Evolutionary conservation across 2,888 invertebrate species (phyloP).

Genomic region (Hypsopygia costalis): DNA sequence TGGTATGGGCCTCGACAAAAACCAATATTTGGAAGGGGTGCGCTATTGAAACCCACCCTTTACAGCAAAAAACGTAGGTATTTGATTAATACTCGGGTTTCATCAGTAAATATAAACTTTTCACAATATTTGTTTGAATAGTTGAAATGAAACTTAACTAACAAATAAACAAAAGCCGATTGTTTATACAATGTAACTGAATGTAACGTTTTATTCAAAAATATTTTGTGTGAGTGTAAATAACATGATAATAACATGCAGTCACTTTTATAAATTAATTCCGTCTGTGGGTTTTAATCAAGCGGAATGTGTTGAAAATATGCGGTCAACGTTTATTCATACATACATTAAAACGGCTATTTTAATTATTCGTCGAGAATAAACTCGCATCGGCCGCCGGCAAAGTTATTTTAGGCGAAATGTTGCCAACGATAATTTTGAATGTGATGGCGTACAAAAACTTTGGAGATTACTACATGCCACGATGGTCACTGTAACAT

Average conservation of each 20-base stretch:
- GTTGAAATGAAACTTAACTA: no score
- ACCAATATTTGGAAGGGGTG: constrained; percentile 78
- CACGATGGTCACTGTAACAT: no score
- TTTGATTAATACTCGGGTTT: constrained; percentile 65
- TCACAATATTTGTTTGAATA: constrained; percentile 8
- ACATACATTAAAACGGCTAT: constrained; percentile 50
- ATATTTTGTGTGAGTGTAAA: background rate
- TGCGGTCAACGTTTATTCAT: constrained; percentile 48
- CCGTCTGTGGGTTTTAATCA: constrained; percentile 48
- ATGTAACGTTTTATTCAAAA: background rate
- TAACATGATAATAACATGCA: background rate
- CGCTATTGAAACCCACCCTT: constrained; percentile 73
- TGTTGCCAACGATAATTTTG: constrained; percentile 10
- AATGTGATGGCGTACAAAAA: background rate
- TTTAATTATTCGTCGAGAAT: constrained; percentile 56
- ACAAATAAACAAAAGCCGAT: no score
- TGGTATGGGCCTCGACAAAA: constrained; percentile 54
- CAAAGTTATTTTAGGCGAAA: constrained; percentile 33
- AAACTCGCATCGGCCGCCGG: constrained; percentile 31
- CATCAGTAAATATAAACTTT: constrained; percentile 26
- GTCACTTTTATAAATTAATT: constrained; percentile 35
- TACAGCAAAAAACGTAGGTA: constrained; percentile 64
- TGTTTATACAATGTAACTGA: no score
- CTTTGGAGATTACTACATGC: no score
- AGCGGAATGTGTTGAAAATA: constrained; percentile 47